Evolutionary conservation across 2,113 vertebrate species (phyloP).

Genomic region (Podarcis cretensis): DNA sequence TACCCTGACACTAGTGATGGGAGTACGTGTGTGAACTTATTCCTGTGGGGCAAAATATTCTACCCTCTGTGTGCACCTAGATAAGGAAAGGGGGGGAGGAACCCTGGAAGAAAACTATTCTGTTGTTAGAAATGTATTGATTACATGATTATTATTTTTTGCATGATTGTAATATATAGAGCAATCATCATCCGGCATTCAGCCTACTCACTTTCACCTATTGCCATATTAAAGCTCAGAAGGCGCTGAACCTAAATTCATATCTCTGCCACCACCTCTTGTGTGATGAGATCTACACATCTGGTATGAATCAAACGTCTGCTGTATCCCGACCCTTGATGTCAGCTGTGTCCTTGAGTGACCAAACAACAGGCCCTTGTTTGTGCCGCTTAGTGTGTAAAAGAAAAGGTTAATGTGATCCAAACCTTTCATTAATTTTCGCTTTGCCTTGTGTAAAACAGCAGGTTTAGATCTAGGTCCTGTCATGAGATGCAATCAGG

Average conservation of each 20-base stretch:
- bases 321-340: not conserved
- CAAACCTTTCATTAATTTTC: conserved; percentile 52
- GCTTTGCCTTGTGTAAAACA: conserved; percentile 55
- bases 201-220: not conserved
- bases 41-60: not conserved
- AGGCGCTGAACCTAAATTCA: conserved; percentile 14
- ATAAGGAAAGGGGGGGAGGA: too few relatives aligned
- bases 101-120: not conserved
- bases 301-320: not conserved
- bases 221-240: not conserved
- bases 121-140: not conserved
- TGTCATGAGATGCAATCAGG: conserved; percentile 64
- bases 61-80: not conserved
- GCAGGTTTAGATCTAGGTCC: conserved; percentile 56
- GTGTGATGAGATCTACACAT: not conserved
- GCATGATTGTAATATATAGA: not conserved
- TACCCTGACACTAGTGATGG: not conserved
- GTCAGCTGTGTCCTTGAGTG: not conserved
- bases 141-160: not conserved
- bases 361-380: conserved; percentile 9
- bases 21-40: not conserved
- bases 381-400: not conserved
- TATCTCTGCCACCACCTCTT: not conserved
- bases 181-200: not conserved
- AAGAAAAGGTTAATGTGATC: conserved; percentile 42